A percentile compares a stretch with the other conserved stretches of the same genome.
Evolutionary conservation across 1,140 invertebrate species (phyloP).

Genomic region (Pararge aegeria): DNA sequence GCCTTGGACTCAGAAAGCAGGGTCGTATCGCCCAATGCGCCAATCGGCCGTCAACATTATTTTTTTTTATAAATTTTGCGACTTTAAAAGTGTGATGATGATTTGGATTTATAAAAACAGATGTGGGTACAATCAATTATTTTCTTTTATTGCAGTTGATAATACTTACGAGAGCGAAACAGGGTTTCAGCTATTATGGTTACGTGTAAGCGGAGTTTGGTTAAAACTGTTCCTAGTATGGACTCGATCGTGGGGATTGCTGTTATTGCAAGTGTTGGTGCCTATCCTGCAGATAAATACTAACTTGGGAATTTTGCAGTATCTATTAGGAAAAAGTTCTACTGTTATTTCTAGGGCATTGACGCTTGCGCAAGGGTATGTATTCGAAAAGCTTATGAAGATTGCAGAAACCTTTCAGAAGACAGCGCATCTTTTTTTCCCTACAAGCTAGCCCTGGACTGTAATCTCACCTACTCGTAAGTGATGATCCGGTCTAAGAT

Average conservation of each 20-base stretch:
- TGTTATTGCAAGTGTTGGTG: slow-evolving; percentile 55
- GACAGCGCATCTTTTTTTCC: too few species aligned
- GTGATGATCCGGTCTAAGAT: too few species aligned
- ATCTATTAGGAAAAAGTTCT: slow-evolving; percentile 36
- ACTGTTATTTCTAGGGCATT: slow-evolving; percentile 42
- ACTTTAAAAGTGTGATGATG: too few species aligned
- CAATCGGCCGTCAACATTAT: too few species aligned
- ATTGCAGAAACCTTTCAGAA: too few species aligned
- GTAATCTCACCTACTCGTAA: too few species aligned
- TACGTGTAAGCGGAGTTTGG: slow-evolving; percentile 58
- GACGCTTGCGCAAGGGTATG: slow-evolving; percentile 55
- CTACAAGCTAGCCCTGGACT: too few species aligned
- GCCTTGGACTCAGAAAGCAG: too few species aligned
- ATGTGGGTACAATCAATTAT: not conserved
- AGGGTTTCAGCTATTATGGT: slow-evolving; percentile 40
- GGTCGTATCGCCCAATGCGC: too few species aligned
- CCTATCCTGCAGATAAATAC: slow-evolving; percentile 53
- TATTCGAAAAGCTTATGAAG: slow-evolving; percentile 5
- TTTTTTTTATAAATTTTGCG: too few species aligned
- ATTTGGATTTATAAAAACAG: not conserved
- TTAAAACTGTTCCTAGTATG: slow-evolving; percentile 57
- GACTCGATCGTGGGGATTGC: slow-evolving; percentile 52
- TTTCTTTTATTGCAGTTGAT: slow-evolving; percentile 39
- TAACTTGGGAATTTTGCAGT: slow-evolving; percentile 47
- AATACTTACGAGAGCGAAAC: slow-evolving; percentile 35